phyloP scores from a whole-genome alignment of 1,140 invertebrate species.

The Aphelenchoides fujianensis region DNA sequence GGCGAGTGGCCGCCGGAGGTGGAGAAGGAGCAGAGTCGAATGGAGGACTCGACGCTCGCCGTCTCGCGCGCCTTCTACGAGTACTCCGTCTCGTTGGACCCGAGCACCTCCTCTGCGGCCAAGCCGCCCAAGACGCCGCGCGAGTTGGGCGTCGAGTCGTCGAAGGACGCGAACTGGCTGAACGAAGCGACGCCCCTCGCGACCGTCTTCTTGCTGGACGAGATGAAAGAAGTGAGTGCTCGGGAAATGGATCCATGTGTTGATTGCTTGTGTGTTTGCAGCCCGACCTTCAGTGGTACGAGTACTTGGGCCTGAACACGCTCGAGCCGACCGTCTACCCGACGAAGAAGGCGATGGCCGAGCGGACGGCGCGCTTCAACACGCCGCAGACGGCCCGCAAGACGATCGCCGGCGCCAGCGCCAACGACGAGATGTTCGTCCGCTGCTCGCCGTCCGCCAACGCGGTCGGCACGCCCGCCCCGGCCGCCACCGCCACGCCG shows the following conservation, averaged over 20 bases:
- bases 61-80: constrained; percentile 7
- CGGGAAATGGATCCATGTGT: background rate
- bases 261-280: background rate
- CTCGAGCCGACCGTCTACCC: background rate
- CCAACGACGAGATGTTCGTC: background rate
- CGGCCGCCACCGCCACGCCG: background rate
- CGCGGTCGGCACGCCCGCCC: background rate
- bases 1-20: background rate
- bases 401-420: background rate
- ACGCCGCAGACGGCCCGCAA: background rate
- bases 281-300: constrained; percentile 3
- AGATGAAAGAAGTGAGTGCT: background rate
- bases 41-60: background rate
- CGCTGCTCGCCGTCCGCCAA: background rate
- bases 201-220: constrained; percentile 1
- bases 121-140: background rate
- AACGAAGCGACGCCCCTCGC: background rate
- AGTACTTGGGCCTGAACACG: constrained; percentile 14
- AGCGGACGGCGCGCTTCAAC: background rate
- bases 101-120: background rate
- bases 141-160: background rate
- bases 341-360: background rate
- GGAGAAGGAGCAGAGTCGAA: background rate
- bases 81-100: background rate
- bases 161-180: constrained; percentile 4